These are phyloP conservation scores for Dendrocopos noguchii DNA, from an alignment of 2,113 vertebrate genomes.

Conservation along the genomic window DNA sequence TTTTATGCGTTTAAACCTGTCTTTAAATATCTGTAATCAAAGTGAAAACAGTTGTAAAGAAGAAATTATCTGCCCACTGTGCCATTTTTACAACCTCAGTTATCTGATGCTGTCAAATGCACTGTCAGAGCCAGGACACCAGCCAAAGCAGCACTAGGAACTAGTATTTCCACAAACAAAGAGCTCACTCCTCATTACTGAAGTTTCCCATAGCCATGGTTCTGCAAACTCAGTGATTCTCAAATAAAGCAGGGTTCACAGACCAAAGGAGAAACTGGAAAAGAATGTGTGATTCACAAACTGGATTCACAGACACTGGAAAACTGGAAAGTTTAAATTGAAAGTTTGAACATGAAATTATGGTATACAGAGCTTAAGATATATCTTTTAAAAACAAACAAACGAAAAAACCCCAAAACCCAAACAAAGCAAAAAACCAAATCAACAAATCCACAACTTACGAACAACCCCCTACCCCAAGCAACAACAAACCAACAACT, in stretches of 20 bases:
- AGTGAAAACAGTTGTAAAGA: conserved; percentile 20
- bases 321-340: background rate
- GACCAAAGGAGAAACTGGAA: background rate
- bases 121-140: background rate
- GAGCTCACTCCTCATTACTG: conserved; percentile 1
- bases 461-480: too few species aligned
- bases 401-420: too few species aligned
- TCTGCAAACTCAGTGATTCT: conserved; percentile 8
- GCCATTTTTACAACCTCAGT: conserved; percentile 28
- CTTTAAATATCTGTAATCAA: conserved; percentile 37
- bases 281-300: background rate
- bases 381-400: background rate
- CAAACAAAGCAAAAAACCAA: too few species aligned
- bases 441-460: too few species aligned
- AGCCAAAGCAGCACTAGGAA: conserved; percentile 20
- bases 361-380: background rate
- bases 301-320: background rate
- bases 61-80: conserved; percentile 19
- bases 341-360: background rate
- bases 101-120: conserved; percentile 24
- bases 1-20: conserved; percentile 7
- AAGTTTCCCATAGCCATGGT: background rate
- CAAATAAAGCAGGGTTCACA: background rate
- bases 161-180: conserved; percentile 17
- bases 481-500: background rate